These are phyloP conservation scores for Enteromius fasciolatus DNA, from an alignment of 2,797 vertebrate species.

Conservation along the genomic window DNA sequence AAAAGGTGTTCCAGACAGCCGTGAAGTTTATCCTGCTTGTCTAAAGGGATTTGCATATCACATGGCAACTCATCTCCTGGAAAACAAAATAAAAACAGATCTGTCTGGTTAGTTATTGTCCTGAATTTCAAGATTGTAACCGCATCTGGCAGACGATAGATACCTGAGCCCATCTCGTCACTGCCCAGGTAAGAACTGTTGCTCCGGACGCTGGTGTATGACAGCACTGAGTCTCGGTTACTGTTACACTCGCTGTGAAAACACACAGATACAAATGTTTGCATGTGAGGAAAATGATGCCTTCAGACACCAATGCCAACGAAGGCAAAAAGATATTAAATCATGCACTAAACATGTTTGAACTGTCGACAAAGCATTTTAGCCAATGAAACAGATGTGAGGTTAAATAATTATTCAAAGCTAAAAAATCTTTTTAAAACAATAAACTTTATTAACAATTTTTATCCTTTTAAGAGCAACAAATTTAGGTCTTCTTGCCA, in stretches of 20 bases:
- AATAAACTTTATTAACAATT: too few relatives aligned
- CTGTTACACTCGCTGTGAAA: conserved; percentile 93
- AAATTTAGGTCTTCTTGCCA: neutral
- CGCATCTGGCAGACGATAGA: conserved; percentile 52
- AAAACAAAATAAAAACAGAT: conserved; percentile 20
- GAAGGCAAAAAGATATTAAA: neutral
- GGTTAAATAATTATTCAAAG: neutral
- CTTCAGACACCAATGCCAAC: neutral
- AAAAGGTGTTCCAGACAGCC: conserved; percentile 98
- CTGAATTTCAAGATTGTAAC: neutral
- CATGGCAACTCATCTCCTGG: conserved; percentile 94
- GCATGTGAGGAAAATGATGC: neutral
- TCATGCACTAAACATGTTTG: neutral
- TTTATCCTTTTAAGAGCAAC: neutral
- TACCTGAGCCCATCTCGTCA: conserved; percentile 99
- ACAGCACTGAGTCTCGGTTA: conserved; percentile 95
- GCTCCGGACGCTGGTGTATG: conserved; percentile 95
- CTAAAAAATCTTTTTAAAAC: too few relatives aligned
- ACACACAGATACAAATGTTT: conserved; percentile 22
- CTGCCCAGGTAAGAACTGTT: conserved; percentile 98
- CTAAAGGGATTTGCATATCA: conserved; percentile 95
- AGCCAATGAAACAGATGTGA: neutral
- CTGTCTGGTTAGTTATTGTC: neutral
- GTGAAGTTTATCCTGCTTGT: conserved; percentile 98
- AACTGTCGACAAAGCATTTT: neutral